Base-by-base conservation (phyloP, 2,888 invertebrate species). In the Hedychridium roseum region DNA sequence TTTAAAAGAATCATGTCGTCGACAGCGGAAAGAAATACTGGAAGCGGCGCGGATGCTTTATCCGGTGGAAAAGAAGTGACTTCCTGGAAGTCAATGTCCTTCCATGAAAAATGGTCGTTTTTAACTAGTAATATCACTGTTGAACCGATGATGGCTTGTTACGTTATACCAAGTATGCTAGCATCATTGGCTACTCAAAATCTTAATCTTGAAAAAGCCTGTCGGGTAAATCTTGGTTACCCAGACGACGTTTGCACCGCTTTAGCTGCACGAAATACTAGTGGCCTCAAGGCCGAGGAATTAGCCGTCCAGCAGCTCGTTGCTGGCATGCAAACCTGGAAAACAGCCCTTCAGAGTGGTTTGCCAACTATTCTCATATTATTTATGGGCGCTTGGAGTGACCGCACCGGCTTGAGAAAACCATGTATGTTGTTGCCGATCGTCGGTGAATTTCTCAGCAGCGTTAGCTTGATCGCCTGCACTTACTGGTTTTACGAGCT, bases 341-440 rank as follows among this genome's bases (percentile, higher is more conserved):
- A 92, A 74, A 91, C 92, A 7, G 88, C 91, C 40, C 80, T 93
- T 27, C 92, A 92, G 78, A 91, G 91, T 58, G 86, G 89, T 35
- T 80, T 93, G 17, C 92, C 92, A n/a, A 90, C 91, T 35, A 81
- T 89, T 23, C 80, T 93, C 45, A 88, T 93, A 51, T 84, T 93
- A 68, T 92, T 93, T 74, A 84, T 92, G 66, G 92, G 93, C 1
- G 89, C 91, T 0, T 82, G 82, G 82, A 81, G 80, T 60, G 82
- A 82, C 56, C 75, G 81, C 1, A 82, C 82, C 56, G 88, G 89
- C 0, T 81, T 86, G 50, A 82, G 89, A 63, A 90, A 90, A 73
- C 90, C 92, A 7, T 92, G 92, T 71, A 92, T 93, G 86, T 82
- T 93, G 1, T 76, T 92, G 45, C 92, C 92, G 0, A 89, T 93